Evolutionary conservation across 2,113 vertebrate species (phyloP), one percentile per base, ranked within the genome.

Genomic region (Canis aureus): DNA sequence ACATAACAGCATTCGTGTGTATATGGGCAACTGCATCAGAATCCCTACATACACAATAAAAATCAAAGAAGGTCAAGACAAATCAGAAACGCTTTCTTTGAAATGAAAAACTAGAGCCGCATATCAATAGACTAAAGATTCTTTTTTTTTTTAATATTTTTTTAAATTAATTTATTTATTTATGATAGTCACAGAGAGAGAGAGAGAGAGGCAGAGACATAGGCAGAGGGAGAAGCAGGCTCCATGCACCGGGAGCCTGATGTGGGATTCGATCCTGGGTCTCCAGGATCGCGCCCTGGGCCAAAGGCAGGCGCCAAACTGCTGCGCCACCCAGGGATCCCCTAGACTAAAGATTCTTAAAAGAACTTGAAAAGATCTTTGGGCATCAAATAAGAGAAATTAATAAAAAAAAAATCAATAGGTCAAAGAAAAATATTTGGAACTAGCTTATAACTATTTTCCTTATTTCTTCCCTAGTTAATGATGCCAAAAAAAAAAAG

Each of bases 381-480:
- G 64, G 49, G 49, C 55, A 90, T 62, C 43, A 79, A 79, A 71
- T 88, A 59, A 69, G 8, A 88, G 32, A n/a, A 29, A 55, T 71
- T 85, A 85, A 53, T 49, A 35, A 35, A 35, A 8, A 8, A 79
- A 79, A 96, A 85, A 80, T 71, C 12, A 85, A 13, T 78, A 25
- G 53, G 60, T 62, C 85, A 49, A 84, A 90, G 32, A 78, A 93
- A 93, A 89, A 79, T 62, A 71, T 38, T 13, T 38, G 19, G 17
- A 93, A 53, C 15, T 71, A 71, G 8, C 38, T 93, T 83, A 15
- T 78, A 86, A 62, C 55, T 80, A 85, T 83, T 74, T 83, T 91
- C 76, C 51, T 92, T 92, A 92, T 89, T 83, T 55, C 78, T 53
- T 17, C 89, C 35, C 20, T 62, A 90, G 25, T 89, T 62, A 82